A percentile compares a stretch with the other conserved stretches of the same genome.
phyloP scores from a whole-genome alignment of 92 coral and sea anemone genomes.

The Blastomussa wellsi region DNA sequence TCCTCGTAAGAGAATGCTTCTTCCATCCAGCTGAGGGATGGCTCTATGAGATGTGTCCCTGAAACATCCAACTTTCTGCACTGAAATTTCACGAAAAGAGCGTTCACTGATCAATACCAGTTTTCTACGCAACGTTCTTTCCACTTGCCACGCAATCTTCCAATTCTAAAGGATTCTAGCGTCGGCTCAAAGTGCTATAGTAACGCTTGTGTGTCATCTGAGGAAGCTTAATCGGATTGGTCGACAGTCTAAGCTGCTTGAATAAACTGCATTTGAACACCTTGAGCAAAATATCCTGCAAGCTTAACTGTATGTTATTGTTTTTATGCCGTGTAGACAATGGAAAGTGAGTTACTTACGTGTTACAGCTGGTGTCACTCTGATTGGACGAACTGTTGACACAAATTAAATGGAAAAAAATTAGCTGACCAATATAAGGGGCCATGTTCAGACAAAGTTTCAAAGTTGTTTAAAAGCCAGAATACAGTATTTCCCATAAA shows the following conservation, averaged over 20 bases:
- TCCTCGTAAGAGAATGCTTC: constrained; percentile 25
- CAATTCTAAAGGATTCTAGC: too few species aligned
- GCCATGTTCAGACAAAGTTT: background rate
- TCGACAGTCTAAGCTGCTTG: background rate
- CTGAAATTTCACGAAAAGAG: background rate
- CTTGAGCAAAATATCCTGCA: too few species aligned
- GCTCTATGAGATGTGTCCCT: constrained; percentile 57
- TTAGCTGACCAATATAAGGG: background rate
- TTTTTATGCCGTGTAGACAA: too few species aligned
- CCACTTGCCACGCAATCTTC: background rate
- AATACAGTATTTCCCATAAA: background rate
- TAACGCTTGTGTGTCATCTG: background rate
- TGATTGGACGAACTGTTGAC: constrained; percentile 27
- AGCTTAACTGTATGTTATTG: too few species aligned
- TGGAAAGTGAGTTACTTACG: constrained; percentile 2
- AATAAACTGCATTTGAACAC: background rate
- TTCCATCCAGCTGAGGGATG: constrained; percentile 42
- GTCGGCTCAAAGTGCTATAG: background rate
- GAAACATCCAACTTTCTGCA: constrained; percentile 53
- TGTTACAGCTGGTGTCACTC: constrained; percentile 22
- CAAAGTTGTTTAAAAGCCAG: background rate
- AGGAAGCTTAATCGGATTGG: background rate
- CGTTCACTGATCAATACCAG: background rate
- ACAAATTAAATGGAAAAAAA: background rate
- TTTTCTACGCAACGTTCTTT: too few species aligned